Percentiles rank a stretch among this genome's conserved stretches.
These are phyloP conservation scores for Streblospio benedicti DNA, from an alignment of 1,140 invertebrate genomes.

Conservation along the genomic window DNA sequence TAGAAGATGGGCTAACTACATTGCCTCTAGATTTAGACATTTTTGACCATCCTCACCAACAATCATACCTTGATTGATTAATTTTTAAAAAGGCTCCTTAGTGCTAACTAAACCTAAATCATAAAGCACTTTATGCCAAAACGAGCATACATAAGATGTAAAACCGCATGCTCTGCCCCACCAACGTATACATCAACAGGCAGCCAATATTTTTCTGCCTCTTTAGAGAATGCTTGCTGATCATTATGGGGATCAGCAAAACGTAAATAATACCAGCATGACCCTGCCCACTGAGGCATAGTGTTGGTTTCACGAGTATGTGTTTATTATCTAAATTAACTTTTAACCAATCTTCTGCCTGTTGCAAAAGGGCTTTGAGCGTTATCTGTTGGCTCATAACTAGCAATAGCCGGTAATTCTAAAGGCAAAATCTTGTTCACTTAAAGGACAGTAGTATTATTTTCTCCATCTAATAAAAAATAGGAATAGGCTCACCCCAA, in stretches of 20 bases:
- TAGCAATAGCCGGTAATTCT: slow-evolving; percentile 53
- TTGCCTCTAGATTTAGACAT: slow-evolving; percentile 1
- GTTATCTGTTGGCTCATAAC: slow-evolving; percentile 24
- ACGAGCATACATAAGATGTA: slow-evolving; percentile 2
- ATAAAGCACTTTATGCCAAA: slow-evolving; percentile 5
- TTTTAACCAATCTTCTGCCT: slow-evolving; percentile 55
- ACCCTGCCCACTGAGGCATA: slow-evolving; percentile 95
- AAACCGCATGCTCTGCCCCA: slow-evolving; percentile 74
- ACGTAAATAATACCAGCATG: slow-evolving; percentile 88
- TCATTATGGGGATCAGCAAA: slow-evolving; percentile 71
- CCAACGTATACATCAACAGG: slow-evolving; percentile 85
- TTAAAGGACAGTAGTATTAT: slow-evolving; percentile 52
- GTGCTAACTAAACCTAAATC: background rate
- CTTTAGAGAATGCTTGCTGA: slow-evolving; percentile 57
- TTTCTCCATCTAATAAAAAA: slow-evolving; percentile 60
- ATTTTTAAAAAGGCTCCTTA: slow-evolving; percentile 4
- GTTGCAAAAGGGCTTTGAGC: slow-evolving; percentile 47
- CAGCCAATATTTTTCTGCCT: slow-evolving; percentile 54
- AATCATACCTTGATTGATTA: slow-evolving; percentile 8
- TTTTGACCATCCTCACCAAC: background rate
- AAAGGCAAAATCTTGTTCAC: slow-evolving; percentile 64
- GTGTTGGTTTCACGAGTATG: slow-evolving; percentile 80
- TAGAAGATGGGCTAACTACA: too few species aligned
- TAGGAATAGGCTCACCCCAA: slow-evolving; percentile 96
- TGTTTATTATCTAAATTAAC: slow-evolving; percentile 4